Conservation (phyloP, 1,140 invertebrate species). For the Ganaspis sp. region DNA sequence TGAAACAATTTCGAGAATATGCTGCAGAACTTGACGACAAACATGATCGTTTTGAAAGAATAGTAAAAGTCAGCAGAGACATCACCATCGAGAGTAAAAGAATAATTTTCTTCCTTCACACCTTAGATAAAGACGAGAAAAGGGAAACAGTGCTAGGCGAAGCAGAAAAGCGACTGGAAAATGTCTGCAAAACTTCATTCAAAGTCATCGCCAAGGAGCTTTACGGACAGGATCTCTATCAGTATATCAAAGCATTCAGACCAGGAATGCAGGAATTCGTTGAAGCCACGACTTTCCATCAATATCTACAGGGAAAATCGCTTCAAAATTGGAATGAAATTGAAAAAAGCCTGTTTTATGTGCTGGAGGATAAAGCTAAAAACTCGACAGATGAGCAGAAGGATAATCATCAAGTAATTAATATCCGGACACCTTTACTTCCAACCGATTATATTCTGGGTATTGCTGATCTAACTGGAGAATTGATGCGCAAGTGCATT, state of each 20-base stretch:
- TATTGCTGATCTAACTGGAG: constrained; percentile 91
- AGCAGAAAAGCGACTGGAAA: constrained; percentile 81
- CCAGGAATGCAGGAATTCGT: constrained; percentile 91
- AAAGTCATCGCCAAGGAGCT: constrained; percentile 85
- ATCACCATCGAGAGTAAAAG: constrained; percentile 95
- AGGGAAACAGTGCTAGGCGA: constrained; percentile 79
- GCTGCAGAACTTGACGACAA: constrained; percentile 85
- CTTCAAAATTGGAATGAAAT: constrained; percentile 74
- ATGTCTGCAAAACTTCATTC: constrained; percentile 80
- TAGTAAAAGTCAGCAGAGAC: constrained; percentile 90
- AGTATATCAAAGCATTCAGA: constrained; percentile 86
- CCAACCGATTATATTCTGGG: constrained; percentile 88
- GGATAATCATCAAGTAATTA: neutral
- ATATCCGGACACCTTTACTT: constrained; percentile 71
- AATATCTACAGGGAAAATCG: constrained; percentile 78
- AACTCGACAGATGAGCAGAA: neutral
- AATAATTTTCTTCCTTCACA: constrained; percentile 91
- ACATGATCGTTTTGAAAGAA: constrained; percentile 90
- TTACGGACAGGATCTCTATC: constrained; percentile 82
- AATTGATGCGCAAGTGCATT: constrained; percentile 92
- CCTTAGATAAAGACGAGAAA: constrained; percentile 81
- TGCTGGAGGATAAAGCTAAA: neutral
- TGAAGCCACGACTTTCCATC: constrained; percentile 88
- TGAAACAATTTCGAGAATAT: constrained; percentile 83
- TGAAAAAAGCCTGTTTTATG: constrained; percentile 51